Percentiles rank a stretch among this genome's conserved stretches.
Evolutionary conservation across 2,797 vertebrate species (phyloP).

Genomic region (Pseudochirops cupreus): DNA sequence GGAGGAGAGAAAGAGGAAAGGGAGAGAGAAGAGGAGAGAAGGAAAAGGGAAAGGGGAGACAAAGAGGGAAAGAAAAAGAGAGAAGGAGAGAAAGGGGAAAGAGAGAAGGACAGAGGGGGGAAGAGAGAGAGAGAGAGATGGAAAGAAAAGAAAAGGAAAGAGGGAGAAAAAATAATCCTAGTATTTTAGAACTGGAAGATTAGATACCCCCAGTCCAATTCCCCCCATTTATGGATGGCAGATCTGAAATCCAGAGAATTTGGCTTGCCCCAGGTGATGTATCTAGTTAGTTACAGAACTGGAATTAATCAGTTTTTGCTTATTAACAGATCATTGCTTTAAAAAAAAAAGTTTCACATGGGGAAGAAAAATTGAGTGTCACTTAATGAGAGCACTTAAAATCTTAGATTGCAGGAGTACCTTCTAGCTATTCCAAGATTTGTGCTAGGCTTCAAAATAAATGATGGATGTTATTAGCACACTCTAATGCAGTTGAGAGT

Average conservation of each 20-base stretch:
- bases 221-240: not conserved
- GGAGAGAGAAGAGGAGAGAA: not conserved
- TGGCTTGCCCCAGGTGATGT: not conserved
- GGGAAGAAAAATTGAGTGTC: not conserved
- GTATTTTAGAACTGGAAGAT: not conserved
- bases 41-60: slow-evolving; percentile 8
- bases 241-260: not conserved
- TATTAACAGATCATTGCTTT: not conserved
- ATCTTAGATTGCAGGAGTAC: not conserved
- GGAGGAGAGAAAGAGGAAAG: not conserved
- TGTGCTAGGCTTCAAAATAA: not conserved
- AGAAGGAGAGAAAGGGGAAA: not conserved
- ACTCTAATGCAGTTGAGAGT: not conserved
- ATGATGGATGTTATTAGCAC: not conserved
- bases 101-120: not conserved
- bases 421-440: not conserved
- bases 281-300: not conserved
- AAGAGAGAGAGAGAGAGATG: not conserved
- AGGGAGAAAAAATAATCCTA: not conserved
- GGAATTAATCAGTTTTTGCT: not conserved
- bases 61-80: slow-evolving; percentile 5
- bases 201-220: not conserved
- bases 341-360: not conserved
- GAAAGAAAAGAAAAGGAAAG: too few relatives aligned
- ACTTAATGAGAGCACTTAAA: not conserved